These are phyloP conservation scores for Hyphantria cunea DNA, from an alignment of 1,140 invertebrate genomes.

Conservation along the genomic window DNA sequence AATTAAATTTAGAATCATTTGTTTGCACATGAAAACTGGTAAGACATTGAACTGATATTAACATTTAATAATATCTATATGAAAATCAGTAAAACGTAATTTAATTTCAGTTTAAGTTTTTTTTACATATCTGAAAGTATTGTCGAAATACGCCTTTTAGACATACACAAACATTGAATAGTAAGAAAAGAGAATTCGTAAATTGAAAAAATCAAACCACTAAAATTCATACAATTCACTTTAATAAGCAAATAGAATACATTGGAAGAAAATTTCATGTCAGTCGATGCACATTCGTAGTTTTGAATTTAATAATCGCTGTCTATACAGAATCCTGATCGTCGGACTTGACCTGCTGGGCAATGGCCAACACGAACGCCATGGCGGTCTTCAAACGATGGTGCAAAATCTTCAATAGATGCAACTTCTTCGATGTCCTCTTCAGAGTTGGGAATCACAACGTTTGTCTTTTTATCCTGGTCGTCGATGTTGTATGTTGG, in stretches of 20 bases:
- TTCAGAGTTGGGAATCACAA: neutral
- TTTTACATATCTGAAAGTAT: too few relatives aligned
- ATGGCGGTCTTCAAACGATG: neutral
- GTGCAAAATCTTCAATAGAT: neutral
- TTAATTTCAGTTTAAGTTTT: too few relatives aligned
- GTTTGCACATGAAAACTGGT: too few relatives aligned
- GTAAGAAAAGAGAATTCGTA: neutral
- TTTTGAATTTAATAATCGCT: constrained; percentile 3
- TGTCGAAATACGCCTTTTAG: too few relatives aligned
- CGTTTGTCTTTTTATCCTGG: constrained; percentile 13
- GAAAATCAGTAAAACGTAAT: too few relatives aligned
- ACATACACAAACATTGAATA: too few relatives aligned
- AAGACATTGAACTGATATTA: too few relatives aligned
- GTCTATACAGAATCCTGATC: neutral
- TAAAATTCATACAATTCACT: neutral
- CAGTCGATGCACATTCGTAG: neutral
- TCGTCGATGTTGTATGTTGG: constrained; percentile 25
- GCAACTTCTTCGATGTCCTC: neutral
- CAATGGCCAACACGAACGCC: neutral
- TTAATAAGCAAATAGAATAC: neutral
- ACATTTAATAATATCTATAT: too few relatives aligned
- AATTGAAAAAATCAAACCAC: neutral
- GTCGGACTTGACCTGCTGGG: neutral
- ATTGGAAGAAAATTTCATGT: neutral
- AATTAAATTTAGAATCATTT: too few relatives aligned